Evolutionary conservation across 2,797 vertebrate species (phyloP).

Genomic region (Fratercula arctica): DNA sequence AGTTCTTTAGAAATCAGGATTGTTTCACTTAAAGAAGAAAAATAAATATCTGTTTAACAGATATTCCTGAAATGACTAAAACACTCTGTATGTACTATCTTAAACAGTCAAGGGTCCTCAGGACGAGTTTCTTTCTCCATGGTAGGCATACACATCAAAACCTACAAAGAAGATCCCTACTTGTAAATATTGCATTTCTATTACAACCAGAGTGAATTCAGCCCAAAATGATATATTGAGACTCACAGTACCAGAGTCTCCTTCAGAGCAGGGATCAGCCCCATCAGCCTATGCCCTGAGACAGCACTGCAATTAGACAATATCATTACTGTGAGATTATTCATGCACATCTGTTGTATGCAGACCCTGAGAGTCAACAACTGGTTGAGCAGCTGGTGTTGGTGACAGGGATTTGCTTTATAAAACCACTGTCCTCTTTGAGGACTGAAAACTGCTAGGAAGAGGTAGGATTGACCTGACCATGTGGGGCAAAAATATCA

Average conservation of each 20-base stretch:
- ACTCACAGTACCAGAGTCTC: neutral
- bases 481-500: neutral
- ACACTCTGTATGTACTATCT: neutral
- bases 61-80: neutral
- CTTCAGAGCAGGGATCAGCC: neutral
- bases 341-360: neutral
- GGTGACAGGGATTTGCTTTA: neutral
- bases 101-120: neutral
- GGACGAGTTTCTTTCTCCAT: neutral
- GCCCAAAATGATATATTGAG: neutral
- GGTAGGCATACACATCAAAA: neutral
- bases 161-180: neutral
- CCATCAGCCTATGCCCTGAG: neutral
- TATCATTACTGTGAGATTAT: neutral
- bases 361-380: neutral
- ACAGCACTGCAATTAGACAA: neutral
- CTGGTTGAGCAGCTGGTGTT: conserved; percentile 2
- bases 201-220: neutral
- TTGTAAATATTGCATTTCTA: neutral
- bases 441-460: neutral
- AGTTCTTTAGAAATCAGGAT: neutral
- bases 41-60: neutral
- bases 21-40: neutral
- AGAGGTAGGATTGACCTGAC: neutral
- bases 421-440: neutral